Percentiles rank a stretch among this genome's conserved stretches.
phyloP scores from a whole-genome alignment of 2,113 vertebrate genomes.

The Myrmophylax atrothorax region DNA sequence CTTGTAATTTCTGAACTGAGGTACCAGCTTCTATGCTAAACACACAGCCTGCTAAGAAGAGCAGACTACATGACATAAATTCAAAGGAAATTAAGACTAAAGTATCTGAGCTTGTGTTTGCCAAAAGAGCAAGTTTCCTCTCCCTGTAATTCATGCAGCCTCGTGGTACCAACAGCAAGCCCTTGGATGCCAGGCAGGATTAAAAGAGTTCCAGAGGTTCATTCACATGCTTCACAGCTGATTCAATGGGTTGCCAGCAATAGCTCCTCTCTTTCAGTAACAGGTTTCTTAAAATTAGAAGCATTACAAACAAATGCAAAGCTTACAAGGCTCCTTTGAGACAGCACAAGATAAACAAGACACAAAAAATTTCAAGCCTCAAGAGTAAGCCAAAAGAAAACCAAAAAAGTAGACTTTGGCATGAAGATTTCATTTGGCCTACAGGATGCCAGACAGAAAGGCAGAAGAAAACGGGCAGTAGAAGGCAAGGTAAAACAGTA shows the following conservation, averaged over 20 bases:
- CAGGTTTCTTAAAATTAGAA: background rate
- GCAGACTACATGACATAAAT: background rate
- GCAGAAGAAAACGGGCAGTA: background rate
- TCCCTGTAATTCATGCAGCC: background rate
- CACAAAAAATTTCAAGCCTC: background rate
- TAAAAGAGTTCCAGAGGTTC: background rate
- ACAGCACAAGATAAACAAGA: background rate
- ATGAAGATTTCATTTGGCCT: background rate
- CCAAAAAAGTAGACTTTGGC: background rate
- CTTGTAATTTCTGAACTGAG: background rate
- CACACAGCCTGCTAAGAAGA: background rate
- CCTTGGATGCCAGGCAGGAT: background rate
- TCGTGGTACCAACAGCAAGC: background rate
- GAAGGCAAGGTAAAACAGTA: background rate
- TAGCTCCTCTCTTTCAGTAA: background rate
- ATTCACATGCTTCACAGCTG: background rate
- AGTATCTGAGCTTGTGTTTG: background rate
- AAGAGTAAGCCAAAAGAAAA: background rate
- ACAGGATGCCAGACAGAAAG: fast-evolving
- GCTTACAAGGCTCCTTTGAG: background rate
- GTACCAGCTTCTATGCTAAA: background rate
- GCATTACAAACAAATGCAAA: background rate
- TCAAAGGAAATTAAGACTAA: background rate
- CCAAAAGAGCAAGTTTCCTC: background rate
- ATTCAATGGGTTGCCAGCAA: background rate